phyloP scores from a whole-genome alignment of 2,888 invertebrate genomes.

The Synergus japonicus region DNA sequence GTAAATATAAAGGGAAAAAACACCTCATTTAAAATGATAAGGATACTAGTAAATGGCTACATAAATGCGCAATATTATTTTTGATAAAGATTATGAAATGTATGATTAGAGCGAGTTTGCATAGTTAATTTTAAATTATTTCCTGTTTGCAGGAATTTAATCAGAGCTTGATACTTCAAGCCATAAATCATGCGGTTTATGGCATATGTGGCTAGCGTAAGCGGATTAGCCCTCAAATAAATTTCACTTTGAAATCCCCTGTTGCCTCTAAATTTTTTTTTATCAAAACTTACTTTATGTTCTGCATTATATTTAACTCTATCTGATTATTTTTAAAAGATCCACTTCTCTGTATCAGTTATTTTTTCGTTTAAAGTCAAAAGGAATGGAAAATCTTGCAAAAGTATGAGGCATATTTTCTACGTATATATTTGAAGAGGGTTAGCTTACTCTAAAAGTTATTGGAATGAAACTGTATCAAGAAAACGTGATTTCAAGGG shows the following conservation, averaged over 20 bases:
- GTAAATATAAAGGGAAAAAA: no score
- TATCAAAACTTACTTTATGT: background rate
- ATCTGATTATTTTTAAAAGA: background rate
- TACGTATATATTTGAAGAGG: background rate
- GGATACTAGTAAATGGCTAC: background rate
- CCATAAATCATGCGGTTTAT: slow-evolving; percentile 2
- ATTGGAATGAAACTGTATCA: slow-evolving; percentile 5
- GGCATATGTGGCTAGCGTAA: slow-evolving; percentile 3
- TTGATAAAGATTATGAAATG: background rate
- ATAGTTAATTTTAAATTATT: slow-evolving; percentile 11
- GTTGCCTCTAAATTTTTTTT: background rate
- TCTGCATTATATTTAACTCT: background rate
- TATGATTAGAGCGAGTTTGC: background rate
- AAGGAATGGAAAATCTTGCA: background rate
- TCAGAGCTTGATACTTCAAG: background rate
- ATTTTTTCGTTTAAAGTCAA: background rate
- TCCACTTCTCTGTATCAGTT: background rate
- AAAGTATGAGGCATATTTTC: background rate
- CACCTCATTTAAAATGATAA: background rate
- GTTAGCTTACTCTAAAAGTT: background rate
- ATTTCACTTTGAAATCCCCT: background rate
- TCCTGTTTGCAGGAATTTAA: slow-evolving; percentile 15
- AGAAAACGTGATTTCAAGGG: slow-evolving; percentile 20
- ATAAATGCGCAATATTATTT: background rate
- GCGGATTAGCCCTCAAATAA: background rate